A percentile compares a stretch with the other conserved stretches of the same genome.
Evolutionary conservation across 2,888 invertebrate genomes (phyloP).

Genomic region (Clunio marinus): DNA sequence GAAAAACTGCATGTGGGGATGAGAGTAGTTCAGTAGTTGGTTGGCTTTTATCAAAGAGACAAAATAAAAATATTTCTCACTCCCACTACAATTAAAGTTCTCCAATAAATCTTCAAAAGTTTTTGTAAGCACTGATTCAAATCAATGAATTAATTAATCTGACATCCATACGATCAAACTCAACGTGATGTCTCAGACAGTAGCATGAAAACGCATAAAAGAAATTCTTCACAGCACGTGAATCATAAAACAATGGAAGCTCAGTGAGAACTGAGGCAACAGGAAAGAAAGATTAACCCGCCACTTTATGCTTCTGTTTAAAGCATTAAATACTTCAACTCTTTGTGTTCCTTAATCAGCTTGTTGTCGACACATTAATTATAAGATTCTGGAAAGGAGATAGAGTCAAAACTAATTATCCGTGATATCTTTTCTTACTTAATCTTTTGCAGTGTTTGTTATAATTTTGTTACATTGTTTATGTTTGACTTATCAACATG

Average conservation of each 20-base stretch:
- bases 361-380: slow-evolving; percentile 23
- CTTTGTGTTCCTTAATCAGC: slow-evolving; percentile 3
- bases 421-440: not conserved
- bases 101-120: too few relatives aligned
- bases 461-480: too few relatives aligned
- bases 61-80: too few relatives aligned
- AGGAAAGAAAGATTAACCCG: not conserved
- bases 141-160: slow-evolving; percentile 13
- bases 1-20: slow-evolving; percentile 5
- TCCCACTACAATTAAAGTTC: too few relatives aligned
- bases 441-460: not conserved
- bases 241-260: slow-evolving; percentile 11
- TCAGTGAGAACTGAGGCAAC: not conserved
- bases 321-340: not conserved
- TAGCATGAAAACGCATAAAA: not conserved
- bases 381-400: not conserved
- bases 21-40: not conserved
- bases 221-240: not conserved
- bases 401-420: slow-evolving; percentile 9
- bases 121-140: not conserved
- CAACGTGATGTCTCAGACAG: not conserved
- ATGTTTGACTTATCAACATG: too few relatives aligned
- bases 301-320: not conserved
- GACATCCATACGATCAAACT: not conserved
- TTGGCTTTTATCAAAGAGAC: not conserved